Evolutionary conservation across 2,113 vertebrate genomes (phyloP), one percentile per base, ranked within the genome.

Genomic region (Meriones unguiculatus): DNA sequence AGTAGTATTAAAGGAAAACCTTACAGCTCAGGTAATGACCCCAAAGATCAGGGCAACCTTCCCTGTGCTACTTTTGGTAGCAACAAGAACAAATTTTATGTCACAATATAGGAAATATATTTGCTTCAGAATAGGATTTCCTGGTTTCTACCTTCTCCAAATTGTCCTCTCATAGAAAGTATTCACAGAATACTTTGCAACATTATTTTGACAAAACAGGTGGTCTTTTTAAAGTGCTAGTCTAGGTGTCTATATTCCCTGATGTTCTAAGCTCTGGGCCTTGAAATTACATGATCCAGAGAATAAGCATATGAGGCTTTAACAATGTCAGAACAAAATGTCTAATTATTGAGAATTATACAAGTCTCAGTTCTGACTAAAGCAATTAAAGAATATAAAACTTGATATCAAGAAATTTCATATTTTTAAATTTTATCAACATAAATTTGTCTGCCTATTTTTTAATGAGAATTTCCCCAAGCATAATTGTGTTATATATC

Each of bases 21-120:
- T 98, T 20, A 96, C 91, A 38, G 89, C 94, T 89, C 52, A 15
- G 87, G 94, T 95, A 97, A 91, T 32, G 9, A 0, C 14, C 15
- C 17, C 14, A 25, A 17, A 81, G 3, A 80, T 7, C 15, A 20
- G 25, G 30, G 25, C 25, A 92, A 73, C 0, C 4, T 69, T 85
- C 7, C 7, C 88, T 75, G 1, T 10, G 14, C 59, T 30, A 54
- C 75, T 91, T 20, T 91, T 89, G 52, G 10, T 7, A 76, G 15
- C 46, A 78, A 1, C 52, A 86, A 54, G 17, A 77, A 65, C 30
- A 93, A 35, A 93, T 38, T 46, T 46, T 32, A 1, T 8, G 67
- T 64, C 11, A 77, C 12, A 41, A 70, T 50, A 72, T 1, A 91
- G 72, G 24, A 57, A 35, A 52, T 72, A 9, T 12, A 28, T 84